Percentiles rank a stretch among this genome's conserved stretches.
phyloP scores from a whole-genome alignment of 2,888 invertebrate species.

The Drosophila emarginata region DNA sequence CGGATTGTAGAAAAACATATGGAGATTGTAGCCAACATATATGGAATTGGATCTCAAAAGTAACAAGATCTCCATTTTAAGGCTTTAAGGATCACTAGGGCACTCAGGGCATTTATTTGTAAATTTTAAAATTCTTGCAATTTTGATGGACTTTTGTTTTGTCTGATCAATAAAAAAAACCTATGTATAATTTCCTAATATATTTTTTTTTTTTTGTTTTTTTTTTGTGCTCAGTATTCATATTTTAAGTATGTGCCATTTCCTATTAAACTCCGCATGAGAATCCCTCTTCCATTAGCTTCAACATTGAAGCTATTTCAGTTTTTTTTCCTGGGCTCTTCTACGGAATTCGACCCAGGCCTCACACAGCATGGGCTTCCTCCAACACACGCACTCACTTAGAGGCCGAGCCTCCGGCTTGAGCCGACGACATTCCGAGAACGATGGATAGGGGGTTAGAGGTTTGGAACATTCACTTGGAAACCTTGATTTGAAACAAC shows the following conservation, averaged over 20 bases:
- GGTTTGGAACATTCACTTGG: slow-evolving; percentile 50
- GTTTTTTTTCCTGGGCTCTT: slow-evolving; percentile 26
- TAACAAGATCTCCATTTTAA: slow-evolving; percentile 50
- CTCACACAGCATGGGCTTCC: slow-evolving; percentile 58
- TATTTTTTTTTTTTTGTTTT: neutral
- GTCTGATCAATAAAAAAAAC: slow-evolving; percentile 2
- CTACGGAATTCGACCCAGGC: slow-evolving; percentile 51
- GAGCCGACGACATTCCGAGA: slow-evolving; percentile 50
- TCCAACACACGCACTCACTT: slow-evolving; percentile 57
- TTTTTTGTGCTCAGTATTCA: neutral
- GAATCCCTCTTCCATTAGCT: neutral
- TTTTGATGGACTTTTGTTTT: neutral
- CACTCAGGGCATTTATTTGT: neutral
- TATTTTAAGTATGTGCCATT: too few relatives aligned
- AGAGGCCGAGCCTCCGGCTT: slow-evolving; percentile 25
- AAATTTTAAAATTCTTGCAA: neutral
- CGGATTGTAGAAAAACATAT: slow-evolving; percentile 66
- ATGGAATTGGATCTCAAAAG: slow-evolving; percentile 50
- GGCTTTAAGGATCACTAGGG: neutral
- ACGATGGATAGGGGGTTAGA: slow-evolving; percentile 59
- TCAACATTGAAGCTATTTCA: neutral
- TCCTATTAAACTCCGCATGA: neutral
- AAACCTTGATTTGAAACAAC: slow-evolving; percentile 9
- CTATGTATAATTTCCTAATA: neutral
- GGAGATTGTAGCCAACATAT: slow-evolving; percentile 50